These are phyloP conservation scores for Tenualosa thibaudeaui DNA, from an alignment of 2,797 vertebrate genomes.

Conservation along the genomic window DNA sequence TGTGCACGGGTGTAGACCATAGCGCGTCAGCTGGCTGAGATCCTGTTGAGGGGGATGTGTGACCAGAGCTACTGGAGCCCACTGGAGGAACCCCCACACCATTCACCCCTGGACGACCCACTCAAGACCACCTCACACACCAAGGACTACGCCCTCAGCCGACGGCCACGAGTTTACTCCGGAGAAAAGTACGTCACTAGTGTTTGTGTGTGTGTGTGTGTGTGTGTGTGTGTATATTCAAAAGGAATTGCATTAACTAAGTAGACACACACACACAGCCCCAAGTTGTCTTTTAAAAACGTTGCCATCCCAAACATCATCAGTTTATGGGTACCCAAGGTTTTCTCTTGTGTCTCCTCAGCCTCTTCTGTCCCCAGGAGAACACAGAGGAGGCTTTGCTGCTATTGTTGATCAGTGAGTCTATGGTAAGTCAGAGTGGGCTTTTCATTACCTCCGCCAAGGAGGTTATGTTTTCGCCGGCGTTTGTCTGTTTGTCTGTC, in stretches of 20 bases:
- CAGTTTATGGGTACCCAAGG: background rate
- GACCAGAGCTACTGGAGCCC: conserved; percentile 99
- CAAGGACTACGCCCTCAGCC: conserved; percentile 85
- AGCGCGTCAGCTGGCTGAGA: conserved; percentile 96
- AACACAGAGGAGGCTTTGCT: conserved; percentile 97
- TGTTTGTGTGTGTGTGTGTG: conserved; percentile 25
- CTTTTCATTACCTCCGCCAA: background rate
- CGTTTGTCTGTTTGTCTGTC: too few species aligned
- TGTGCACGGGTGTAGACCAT: conserved; percentile 81
- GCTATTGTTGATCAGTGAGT: conserved; percentile 96
- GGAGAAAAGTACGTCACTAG: conserved; percentile 87
- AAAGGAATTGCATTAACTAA: too few species aligned
- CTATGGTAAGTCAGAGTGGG: conserved; percentile 84
- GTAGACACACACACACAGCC: too few species aligned
- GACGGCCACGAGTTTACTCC: conserved; percentile 89
- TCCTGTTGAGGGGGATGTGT: conserved; percentile 95
- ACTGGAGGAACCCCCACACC: conserved; percentile 90
- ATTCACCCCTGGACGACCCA: conserved; percentile 91
- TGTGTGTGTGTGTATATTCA: background rate
- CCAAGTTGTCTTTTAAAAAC: too few species aligned
- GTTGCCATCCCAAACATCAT: too few species aligned
- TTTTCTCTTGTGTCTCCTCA: conserved; percentile 58
- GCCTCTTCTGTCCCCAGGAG: conserved; percentile 98
- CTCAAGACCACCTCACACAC: conserved; percentile 82
- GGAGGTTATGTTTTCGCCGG: too few species aligned